Conservation (phyloP, 2,113 vertebrate species). For the Mesocricetus auratus region DNA sequence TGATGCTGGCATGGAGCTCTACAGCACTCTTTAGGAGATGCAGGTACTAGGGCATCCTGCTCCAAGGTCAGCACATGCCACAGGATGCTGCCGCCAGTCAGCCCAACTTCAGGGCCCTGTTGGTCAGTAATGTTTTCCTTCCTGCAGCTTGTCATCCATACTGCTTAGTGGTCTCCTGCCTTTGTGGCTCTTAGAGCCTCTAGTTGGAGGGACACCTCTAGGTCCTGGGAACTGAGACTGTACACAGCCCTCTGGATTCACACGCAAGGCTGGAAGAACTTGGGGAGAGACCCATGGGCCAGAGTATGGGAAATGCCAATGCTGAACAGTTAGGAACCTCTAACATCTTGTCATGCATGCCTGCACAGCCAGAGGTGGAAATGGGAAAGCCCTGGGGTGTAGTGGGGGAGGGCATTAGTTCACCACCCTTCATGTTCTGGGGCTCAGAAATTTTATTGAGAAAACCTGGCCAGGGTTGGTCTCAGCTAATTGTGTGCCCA, state of each 20-base stretch:
- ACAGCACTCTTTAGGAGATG: background rate
- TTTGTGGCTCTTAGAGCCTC: background rate
- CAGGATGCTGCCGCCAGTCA: background rate
- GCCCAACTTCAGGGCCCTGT: background rate
- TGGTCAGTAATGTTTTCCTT: too few relatives aligned
- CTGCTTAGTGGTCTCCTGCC: background rate
- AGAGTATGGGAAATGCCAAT: background rate
- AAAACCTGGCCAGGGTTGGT: background rate
- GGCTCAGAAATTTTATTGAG: background rate
- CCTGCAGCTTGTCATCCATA: background rate
- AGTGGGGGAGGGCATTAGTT: background rate
- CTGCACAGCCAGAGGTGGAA: background rate
- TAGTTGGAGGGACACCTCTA: background rate
- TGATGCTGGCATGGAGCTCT: background rate
- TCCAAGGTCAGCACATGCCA: background rate
- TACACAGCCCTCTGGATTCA: too few relatives aligned
- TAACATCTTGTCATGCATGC: background rate
- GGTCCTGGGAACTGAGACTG: background rate
- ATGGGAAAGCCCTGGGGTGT: rapidly evolving
- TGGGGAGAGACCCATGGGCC: background rate
- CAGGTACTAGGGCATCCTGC: background rate
- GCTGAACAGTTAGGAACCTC: background rate
- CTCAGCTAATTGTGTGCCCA: background rate
- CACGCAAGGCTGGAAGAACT: background rate
- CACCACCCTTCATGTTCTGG: background rate